Conservation (phyloP, 2,888 invertebrate species). For the Sphaeridia pumilis region DNA sequence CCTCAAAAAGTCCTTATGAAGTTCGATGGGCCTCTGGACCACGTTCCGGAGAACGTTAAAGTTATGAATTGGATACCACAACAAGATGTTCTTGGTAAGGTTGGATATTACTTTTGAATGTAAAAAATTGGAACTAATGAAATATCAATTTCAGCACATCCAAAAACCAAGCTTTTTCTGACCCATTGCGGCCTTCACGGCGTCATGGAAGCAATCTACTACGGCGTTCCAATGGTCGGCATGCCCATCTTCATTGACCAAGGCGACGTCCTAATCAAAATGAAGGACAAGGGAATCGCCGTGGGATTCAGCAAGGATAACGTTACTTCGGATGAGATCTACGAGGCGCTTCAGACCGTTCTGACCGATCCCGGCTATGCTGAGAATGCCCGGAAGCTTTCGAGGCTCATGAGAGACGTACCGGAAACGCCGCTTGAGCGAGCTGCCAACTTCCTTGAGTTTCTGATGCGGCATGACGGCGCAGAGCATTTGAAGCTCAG, state of each 20-base stretch:
- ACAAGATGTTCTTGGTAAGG: conserved; percentile 40
- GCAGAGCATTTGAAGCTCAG: conserved; percentile 37
- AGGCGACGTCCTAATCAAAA: conserved; percentile 38
- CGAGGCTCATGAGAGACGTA: conserved; percentile 35
- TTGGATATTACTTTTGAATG: neutral
- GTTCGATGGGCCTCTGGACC: conserved; percentile 33
- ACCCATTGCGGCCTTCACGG: conserved; percentile 43
- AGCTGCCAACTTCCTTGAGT: conserved; percentile 38
- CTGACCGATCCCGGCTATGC: conserved; percentile 35
- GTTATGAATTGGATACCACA: conserved; percentile 41
- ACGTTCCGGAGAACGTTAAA: conserved; percentile 33
- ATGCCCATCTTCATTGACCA: conserved; percentile 42
- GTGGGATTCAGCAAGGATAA: conserved; percentile 36
- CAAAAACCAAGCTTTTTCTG: conserved; percentile 40
- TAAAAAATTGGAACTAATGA: neutral
- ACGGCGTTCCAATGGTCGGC: conserved; percentile 40
- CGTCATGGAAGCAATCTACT: conserved; percentile 40
- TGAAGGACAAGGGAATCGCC: conserved; percentile 37
- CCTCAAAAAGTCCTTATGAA: conserved; percentile 39
- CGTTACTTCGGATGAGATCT: conserved; percentile 34
- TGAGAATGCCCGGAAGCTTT: conserved; percentile 28
- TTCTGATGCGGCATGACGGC: conserved; percentile 37
- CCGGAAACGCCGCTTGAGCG: conserved; percentile 36
- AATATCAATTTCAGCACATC: conserved; percentile 37
- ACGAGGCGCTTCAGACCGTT: conserved; percentile 34